Evolutionary conservation across 2,888 invertebrate species (phyloP).

Genomic region (Nasonovia ribisnigri): DNA sequence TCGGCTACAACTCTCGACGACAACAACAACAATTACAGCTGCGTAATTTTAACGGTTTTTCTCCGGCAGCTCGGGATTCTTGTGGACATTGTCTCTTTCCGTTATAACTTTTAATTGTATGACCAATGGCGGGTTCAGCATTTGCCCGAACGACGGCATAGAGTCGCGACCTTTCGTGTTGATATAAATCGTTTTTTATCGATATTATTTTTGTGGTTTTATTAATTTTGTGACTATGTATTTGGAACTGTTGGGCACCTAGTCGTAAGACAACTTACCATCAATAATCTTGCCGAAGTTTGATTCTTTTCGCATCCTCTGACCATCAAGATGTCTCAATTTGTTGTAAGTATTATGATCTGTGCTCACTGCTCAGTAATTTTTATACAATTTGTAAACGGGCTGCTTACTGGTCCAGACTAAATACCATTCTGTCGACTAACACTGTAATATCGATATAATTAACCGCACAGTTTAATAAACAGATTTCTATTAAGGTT

Average conservation of each 20-base stretch:
- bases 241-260: background rate
- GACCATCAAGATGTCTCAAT: slow-evolving; percentile 20
- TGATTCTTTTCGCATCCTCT: background rate
- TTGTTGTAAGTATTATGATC: slow-evolving; percentile 38
- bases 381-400: background rate
- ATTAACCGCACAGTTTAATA: too few relatives aligned
- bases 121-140: background rate
- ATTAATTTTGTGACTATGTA: background rate
- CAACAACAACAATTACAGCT: background rate
- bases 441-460: too few relatives aligned
- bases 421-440: too few relatives aligned
- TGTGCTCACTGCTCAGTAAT: background rate
- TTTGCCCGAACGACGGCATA: background rate
- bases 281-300: background rate
- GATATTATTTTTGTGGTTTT: background rate
- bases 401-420: too few relatives aligned
- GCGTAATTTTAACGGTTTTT: background rate
- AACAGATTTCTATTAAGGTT: too few relatives aligned
- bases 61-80: background rate
- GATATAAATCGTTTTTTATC: background rate
- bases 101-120: background rate
- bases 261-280: background rate
- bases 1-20: background rate
- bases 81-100: background rate
- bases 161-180: background rate